Evolutionary conservation across 2,113 vertebrate species (phyloP).

Genomic region (Pseudopodoces humilis): DNA sequence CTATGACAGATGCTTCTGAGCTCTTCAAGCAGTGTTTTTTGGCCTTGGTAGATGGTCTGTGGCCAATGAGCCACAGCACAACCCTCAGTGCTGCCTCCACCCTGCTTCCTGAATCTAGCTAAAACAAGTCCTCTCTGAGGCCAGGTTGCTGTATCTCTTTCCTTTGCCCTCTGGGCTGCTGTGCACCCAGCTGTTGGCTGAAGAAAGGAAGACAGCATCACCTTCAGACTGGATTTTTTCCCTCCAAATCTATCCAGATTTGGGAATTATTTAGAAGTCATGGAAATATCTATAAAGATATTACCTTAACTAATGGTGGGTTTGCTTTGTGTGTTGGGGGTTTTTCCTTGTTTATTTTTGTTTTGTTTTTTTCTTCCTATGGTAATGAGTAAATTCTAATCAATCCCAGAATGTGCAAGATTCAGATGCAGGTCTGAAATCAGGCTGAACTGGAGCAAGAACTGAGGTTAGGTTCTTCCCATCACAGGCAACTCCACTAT

Average conservation of each 20-base stretch:
- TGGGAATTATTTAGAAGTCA: neutral
- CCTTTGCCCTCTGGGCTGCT: neutral
- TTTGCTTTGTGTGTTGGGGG: neutral
- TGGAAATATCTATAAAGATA: neutral
- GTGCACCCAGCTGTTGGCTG: neutral
- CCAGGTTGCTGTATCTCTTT: neutral
- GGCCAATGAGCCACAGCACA: fast-evolving
- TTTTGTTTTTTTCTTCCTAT: neutral
- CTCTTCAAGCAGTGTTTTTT: neutral
- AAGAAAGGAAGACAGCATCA: neutral
- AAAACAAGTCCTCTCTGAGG: neutral
- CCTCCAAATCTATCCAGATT: neutral
- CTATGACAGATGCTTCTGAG: neutral
- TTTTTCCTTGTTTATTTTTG: neutral
- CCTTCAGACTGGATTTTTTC: neutral
- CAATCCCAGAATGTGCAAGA: neutral
- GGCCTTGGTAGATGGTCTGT: neutral
- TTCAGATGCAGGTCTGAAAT: neutral
- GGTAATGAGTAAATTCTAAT: neutral
- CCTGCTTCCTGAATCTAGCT: neutral
- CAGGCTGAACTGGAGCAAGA: neutral
- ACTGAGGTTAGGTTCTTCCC: neutral
- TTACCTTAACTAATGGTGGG: neutral
- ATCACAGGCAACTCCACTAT: neutral
- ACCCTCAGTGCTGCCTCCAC: neutral